Conservation (phyloP, 2,888 invertebrate genomes). For the Melieria picta region DNA sequence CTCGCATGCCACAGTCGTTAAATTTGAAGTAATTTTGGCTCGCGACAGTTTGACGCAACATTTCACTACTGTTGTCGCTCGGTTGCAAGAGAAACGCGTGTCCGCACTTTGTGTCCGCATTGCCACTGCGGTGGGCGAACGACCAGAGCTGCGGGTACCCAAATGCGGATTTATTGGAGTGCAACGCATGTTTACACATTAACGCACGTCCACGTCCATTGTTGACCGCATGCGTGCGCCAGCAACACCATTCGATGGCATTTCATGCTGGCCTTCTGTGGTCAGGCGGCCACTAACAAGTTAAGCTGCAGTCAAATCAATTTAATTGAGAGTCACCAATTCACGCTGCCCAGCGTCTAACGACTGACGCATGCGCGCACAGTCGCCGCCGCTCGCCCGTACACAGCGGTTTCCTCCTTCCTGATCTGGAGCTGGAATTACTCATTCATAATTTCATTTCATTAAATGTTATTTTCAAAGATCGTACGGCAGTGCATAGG, state of each 20-base stretch:
- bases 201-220: neutral
- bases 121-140: neutral
- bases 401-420: neutral
- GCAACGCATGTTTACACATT: constrained; percentile 34
- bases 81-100: neutral
- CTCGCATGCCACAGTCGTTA: no score
- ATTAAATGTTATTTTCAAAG: constrained; percentile 18
- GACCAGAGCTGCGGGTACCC: neutral
- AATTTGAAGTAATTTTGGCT: neutral
- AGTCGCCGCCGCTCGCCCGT: neutral
- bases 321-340: constrained; percentile 49
- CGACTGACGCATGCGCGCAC: neutral
- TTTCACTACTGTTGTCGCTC: constrained; percentile 3
- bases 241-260: constrained; percentile 4
- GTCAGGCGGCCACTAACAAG: constrained; percentile 22
- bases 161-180: constrained; percentile 39
- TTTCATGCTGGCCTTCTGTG: constrained; percentile 18
- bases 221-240: no score
- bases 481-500: neutral
- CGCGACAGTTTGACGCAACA: neutral
- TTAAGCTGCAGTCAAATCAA: constrained; percentile 47
- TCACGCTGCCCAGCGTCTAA: neutral
- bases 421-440: constrained; percentile 3
- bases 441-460: constrained; percentile 31
- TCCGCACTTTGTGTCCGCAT: neutral